Conservation (phyloP, 2,113 vertebrate genomes). For the Strix uralensis region DNA sequence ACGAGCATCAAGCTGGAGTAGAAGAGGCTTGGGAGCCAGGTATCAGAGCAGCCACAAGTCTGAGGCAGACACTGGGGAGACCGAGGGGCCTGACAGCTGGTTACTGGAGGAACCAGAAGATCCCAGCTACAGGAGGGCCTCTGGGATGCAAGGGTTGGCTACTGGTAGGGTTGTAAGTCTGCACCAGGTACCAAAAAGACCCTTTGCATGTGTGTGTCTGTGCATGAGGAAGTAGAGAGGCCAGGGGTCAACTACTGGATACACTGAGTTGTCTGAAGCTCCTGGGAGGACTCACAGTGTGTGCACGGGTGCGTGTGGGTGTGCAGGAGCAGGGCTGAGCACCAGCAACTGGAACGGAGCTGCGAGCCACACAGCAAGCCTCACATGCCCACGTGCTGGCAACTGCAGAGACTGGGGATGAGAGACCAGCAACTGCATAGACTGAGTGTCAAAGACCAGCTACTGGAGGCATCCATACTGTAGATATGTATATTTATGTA, state of each 20-base stretch:
- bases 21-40: neutral
- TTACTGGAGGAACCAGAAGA: neutral
- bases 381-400: neutral
- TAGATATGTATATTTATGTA: neutral
- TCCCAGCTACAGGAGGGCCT: neutral
- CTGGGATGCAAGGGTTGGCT: neutral
- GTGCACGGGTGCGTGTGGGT: accelerated
- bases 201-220: neutral
- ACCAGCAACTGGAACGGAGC: neutral
- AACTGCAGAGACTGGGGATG: neutral
- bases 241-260: neutral
- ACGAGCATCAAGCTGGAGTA: neutral
- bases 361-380: neutral
- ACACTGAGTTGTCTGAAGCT: neutral
- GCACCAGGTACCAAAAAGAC: neutral
- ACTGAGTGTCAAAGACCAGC: neutral
- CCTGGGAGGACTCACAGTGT: neutral
- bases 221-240: too few relatives aligned
- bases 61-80: neutral
- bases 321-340: neutral
- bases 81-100: neutral
- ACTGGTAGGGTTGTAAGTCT: neutral
- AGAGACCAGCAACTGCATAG: neutral
- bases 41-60: neutral
- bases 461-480: neutral